Evolutionary conservation across 2,797 vertebrate genomes (phyloP).

Genomic region (Toxotes lorentzi): DNA sequence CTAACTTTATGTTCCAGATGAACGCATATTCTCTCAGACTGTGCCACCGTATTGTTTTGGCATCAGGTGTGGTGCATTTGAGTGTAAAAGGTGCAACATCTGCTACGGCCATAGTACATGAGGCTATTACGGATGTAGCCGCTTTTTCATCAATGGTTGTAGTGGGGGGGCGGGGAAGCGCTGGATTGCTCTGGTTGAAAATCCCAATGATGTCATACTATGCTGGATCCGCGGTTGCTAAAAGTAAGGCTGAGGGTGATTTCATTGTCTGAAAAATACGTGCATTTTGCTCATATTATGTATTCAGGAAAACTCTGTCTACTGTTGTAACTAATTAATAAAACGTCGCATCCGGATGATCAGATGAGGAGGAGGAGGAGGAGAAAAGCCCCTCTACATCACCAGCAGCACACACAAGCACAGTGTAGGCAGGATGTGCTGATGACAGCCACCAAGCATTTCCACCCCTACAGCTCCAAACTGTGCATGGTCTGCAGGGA

Average conservation of each 20-base stretch:
- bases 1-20: slow-evolving; percentile 62
- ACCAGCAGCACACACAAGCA: slow-evolving; percentile 41
- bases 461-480: slow-evolving; percentile 67
- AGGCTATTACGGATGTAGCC: slow-evolving; percentile 68
- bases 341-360: slow-evolving; percentile 52
- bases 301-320: slow-evolving; percentile 17
- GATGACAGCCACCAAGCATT: slow-evolving; percentile 76
- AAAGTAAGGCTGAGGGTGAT: slow-evolving; percentile 67
- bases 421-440: slow-evolving; percentile 75
- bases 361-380: slow-evolving; percentile 39
- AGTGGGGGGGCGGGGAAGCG: slow-evolving; percentile 59
- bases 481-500: slow-evolving; percentile 68
- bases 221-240: slow-evolving; percentile 71
- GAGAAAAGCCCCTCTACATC: slow-evolving; percentile 62
- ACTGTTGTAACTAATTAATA: slow-evolving; percentile 40
- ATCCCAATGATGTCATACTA: slow-evolving; percentile 85
- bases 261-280: slow-evolving; percentile 45
- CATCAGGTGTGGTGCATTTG: slow-evolving; percentile 17
- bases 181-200: slow-evolving; percentile 74
- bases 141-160: slow-evolving; percentile 82
- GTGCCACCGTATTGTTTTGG: too few species aligned
- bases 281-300: neutral
- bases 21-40: neutral
- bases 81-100: slow-evolving; percentile 25
- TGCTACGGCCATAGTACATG: slow-evolving; percentile 21